These are phyloP conservation scores for Leptoclinus maculatus DNA, from an alignment of 2,797 vertebrate genomes.

Conservation along the genomic window DNA sequence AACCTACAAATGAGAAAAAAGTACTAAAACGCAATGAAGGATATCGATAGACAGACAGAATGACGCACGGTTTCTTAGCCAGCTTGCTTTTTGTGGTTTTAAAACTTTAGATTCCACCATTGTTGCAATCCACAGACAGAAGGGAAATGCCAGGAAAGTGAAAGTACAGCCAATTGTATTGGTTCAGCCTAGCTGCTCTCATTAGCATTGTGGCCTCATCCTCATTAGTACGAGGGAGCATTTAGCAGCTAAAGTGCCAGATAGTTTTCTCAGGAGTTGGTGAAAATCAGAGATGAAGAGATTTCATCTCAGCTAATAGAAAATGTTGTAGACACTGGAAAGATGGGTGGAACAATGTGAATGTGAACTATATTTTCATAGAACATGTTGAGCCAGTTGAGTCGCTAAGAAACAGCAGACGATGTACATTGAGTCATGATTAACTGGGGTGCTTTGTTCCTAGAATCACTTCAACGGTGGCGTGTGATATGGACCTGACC, in stretches of 20 bases:
- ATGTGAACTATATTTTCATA: neutral
- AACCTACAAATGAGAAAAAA: neutral
- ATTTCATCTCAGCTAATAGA: neutral
- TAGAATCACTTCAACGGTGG: constrained; percentile 96
- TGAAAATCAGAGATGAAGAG: neutral
- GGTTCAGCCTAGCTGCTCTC: neutral
- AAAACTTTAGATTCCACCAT: too few relatives aligned
- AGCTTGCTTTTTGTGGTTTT: too few relatives aligned
- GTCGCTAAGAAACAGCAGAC: neutral
- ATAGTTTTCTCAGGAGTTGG: neutral
- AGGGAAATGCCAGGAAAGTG: too few relatives aligned
- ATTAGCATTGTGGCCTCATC: neutral
- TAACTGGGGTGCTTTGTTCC: constrained; percentile 8
- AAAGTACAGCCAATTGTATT: neutral
- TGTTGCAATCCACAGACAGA: too few relatives aligned
- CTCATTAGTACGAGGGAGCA: neutral
- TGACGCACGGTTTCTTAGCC: too few relatives aligned
- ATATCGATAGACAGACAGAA: too few relatives aligned
- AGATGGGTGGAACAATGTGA: neutral
- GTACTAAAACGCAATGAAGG: neutral
- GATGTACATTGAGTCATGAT: neutral
- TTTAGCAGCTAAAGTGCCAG: neutral
- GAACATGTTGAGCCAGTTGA: neutral
- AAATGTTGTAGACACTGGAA: neutral
- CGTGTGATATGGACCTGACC: constrained; percentile 98